A percentile compares a stretch with the other conserved stretches of the same genome.
phyloP scores from a whole-genome alignment of 2,888 invertebrate species.

The Perithous albicinctus region DNA sequence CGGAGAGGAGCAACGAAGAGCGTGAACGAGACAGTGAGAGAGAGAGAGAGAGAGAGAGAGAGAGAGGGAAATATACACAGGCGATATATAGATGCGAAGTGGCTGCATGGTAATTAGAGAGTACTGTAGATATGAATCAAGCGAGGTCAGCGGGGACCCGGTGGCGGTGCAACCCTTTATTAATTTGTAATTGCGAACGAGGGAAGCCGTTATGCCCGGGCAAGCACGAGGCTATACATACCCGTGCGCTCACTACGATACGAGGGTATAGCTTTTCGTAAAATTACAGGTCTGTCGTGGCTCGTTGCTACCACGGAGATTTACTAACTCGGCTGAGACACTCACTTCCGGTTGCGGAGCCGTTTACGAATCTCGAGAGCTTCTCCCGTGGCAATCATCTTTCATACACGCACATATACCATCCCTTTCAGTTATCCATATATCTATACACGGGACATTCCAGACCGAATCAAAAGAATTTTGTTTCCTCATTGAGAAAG shows the following conservation, averaged over 20 bases:
- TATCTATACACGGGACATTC: background rate
- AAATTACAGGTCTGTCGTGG: slow-evolving; percentile 77
- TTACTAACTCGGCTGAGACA: slow-evolving; percentile 73
- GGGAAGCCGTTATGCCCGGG: slow-evolving; percentile 57
- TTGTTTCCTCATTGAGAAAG: no score
- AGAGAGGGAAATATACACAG: no score
- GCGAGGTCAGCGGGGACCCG: slow-evolving; percentile 68
- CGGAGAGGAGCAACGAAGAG: no score
- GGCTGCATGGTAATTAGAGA: slow-evolving; percentile 77
- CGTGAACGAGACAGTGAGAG: slow-evolving; percentile 3
- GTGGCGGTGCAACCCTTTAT: slow-evolving; percentile 77
- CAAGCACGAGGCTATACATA: slow-evolving; percentile 16
- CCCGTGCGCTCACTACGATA: background rate
- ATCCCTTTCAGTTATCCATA: background rate
- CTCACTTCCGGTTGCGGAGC: slow-evolving; percentile 64
- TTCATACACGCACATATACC: slow-evolving; percentile 9
- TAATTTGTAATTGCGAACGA: slow-evolving; percentile 80
- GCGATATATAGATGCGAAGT: no score
- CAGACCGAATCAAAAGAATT: no score
- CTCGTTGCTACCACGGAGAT: slow-evolving; percentile 77
- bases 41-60: no score
- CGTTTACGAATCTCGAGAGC: slow-evolving; percentile 60
- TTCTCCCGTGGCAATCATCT: slow-evolving; percentile 53
- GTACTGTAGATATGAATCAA: slow-evolving; percentile 78
- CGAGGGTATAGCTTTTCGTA: slow-evolving; percentile 74